Conservation (phyloP, 2,888 invertebrate species). For the Eledona agricola region DNA sequence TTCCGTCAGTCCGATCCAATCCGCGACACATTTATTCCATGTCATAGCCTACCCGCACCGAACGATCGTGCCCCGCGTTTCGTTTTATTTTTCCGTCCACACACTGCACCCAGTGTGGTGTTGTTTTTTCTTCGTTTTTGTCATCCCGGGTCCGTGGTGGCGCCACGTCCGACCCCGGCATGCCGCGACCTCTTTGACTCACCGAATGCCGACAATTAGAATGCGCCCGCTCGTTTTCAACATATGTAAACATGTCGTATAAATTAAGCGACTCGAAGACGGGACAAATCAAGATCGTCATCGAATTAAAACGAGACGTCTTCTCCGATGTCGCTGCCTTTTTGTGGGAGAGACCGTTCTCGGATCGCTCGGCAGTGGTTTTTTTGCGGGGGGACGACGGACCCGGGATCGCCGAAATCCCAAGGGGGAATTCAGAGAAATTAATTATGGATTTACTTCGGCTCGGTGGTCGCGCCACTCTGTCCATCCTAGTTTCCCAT, state of each 20-base stretch:
- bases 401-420: too few relatives aligned
- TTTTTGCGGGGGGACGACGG: constrained; percentile 16
- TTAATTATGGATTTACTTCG: too few relatives aligned
- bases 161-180: constrained; percentile 57
- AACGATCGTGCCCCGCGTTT: too few relatives aligned
- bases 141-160: constrained; percentile 53
- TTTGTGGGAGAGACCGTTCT: background rate
- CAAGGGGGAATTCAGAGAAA: too few relatives aligned
- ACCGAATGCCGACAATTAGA: constrained; percentile 57
- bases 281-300: constrained; percentile 48
- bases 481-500: too few relatives aligned
- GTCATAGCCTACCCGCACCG: too few relatives aligned
- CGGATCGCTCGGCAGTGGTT: background rate
- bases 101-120: too few relatives aligned
- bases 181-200: constrained; percentile 51
- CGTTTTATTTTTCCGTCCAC: constrained; percentile 21
- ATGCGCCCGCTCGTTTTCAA: constrained; percentile 57
- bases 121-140: constrained; percentile 18
- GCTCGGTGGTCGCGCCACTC: too few relatives aligned
- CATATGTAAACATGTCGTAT: constrained; percentile 61
- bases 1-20: too few relatives aligned
- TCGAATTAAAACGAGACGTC: constrained; percentile 35
- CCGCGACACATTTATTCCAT: too few relatives aligned
- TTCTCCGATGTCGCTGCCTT: constrained; percentile 25
- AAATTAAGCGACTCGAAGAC: constrained; percentile 55